These are phyloP conservation scores for Xylocopa sonorina DNA, from an alignment of 1,140 invertebrate genomes.

Conservation along the genomic window DNA sequence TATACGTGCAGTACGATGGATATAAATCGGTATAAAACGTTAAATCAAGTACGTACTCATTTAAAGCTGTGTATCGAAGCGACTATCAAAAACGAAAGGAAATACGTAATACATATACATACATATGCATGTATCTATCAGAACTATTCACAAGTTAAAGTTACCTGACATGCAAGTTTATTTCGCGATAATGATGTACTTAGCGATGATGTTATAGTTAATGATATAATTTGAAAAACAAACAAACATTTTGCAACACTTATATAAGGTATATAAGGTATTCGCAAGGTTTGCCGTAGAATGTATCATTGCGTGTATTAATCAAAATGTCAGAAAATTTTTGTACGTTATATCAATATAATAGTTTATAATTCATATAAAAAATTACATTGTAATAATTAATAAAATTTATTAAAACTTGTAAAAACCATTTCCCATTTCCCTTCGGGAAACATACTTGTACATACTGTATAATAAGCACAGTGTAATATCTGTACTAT, in stretches of 20 bases:
- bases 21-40: background rate
- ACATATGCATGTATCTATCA: background rate
- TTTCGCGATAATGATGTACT: no score
- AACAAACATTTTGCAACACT: background rate
- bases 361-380: background rate
- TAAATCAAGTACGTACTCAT: background rate
- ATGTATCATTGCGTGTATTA: background rate
- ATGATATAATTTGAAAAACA: background rate
- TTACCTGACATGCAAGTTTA: background rate
- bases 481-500: no score
- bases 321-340: background rate
- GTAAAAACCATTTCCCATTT: background rate
- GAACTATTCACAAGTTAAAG: background rate
- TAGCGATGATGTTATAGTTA: background rate
- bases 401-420: background rate
- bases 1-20: background rate
- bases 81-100: conserved; percentile 6
- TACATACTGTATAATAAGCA: no score
- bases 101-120: background rate
- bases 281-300: background rate
- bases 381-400: background rate
- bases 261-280: no score
- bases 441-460: no score
- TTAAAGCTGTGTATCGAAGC: background rate
- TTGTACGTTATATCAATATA: background rate